Percentiles rank a stretch among this genome's conserved stretches.
These are phyloP conservation scores for Lacerta viridis DNA, from an alignment of 2,797 vertebrate species.

Conservation along the genomic window DNA sequence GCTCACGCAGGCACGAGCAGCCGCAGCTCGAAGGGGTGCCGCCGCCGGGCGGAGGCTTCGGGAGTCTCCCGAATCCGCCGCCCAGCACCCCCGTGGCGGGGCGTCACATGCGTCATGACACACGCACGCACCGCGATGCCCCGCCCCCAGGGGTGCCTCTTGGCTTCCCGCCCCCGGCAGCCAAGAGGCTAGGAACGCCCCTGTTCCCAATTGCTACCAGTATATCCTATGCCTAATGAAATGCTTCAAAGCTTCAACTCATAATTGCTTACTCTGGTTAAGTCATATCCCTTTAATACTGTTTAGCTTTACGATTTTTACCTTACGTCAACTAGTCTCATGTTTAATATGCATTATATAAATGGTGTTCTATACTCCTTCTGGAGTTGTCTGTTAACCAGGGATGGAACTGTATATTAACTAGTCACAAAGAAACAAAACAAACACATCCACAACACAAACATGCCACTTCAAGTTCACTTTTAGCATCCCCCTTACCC, in stretches of 20 bases:
- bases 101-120: too few relatives aligned
- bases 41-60: too few relatives aligned
- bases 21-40: too few relatives aligned
- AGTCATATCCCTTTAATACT: constrained; percentile 2
- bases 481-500: not conserved
- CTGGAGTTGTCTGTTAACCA: not conserved
- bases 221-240: constrained; percentile 1
- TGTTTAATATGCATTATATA: constrained; percentile 19
- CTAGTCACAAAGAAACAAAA: not conserved
- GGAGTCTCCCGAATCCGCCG: too few relatives aligned
- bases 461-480: too few relatives aligned
- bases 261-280: constrained; percentile 9
- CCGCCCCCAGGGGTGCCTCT: too few relatives aligned
- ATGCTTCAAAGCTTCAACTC: constrained; percentile 10
- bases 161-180: too few relatives aligned
- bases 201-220: accelerated
- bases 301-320: constrained; percentile 6
- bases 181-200: too few relatives aligned
- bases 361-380: not conserved
- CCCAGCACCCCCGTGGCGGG: too few relatives aligned
- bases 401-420: not conserved
- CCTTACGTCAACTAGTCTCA: not conserved
- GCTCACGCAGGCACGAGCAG: too few relatives aligned
- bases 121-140: too few relatives aligned
- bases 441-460: not conserved